Evolutionary conservation across 2,113 vertebrate genomes (phyloP).

Genomic region (Falco punctatus): DNA sequence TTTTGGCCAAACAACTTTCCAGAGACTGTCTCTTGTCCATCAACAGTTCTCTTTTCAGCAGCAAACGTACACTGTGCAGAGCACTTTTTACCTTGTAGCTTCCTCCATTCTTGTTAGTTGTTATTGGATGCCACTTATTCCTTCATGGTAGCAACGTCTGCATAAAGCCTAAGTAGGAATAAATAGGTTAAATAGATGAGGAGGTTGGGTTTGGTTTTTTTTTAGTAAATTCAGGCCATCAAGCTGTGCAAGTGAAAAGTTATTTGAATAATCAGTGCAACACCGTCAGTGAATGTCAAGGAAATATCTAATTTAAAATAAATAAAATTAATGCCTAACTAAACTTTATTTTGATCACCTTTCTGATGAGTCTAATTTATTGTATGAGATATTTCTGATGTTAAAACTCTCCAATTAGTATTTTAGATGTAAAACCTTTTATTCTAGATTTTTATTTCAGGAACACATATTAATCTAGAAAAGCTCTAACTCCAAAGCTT

Average conservation of each 20-base stretch:
- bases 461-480: not conserved
- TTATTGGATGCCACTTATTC: conserved; percentile 32
- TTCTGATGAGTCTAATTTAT: conserved; percentile 43
- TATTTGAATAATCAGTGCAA: conserved; percentile 41
- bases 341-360: conserved; percentile 49
- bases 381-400: conserved; percentile 16
- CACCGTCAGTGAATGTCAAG: conserved; percentile 36
- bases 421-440: not conserved
- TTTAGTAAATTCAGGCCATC: not conserved
- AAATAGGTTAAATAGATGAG: not conserved
- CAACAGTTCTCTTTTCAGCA: conserved; percentile 69
- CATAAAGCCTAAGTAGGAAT: not conserved
- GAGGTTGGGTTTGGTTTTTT: not conserved
- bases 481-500: not conserved
- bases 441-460: conserved; percentile 11
- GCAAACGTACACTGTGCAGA: conserved; percentile 40
- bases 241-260: conserved; percentile 22
- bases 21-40: conserved; percentile 74
- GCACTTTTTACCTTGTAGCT: conserved; percentile 34
- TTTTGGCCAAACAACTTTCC: conserved; percentile 63
- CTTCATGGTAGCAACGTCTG: not conserved
- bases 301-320: conserved; percentile 56
- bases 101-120: conserved; percentile 41
- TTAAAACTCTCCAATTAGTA: not conserved
- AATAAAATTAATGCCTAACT: conserved; percentile 45